Percentiles rank a stretch among this genome's conserved stretches.
These are phyloP conservation scores for Corythoichthys intestinalis DNA, from an alignment of 2,113 vertebrate genomes.

Conservation along the genomic window DNA sequence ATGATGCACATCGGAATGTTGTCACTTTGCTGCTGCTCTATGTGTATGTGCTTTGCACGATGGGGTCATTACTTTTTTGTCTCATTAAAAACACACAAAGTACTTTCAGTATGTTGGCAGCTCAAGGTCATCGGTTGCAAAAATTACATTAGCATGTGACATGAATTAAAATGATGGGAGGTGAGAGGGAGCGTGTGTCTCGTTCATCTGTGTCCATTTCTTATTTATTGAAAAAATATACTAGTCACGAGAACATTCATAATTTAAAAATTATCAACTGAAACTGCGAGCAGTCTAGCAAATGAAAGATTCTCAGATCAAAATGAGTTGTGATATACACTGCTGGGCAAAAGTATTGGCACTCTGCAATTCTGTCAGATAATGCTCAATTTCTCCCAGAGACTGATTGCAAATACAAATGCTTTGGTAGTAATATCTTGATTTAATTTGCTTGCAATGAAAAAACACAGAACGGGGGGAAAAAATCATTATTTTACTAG, in stretches of 20 bases:
- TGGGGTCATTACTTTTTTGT: conserved; percentile 50
- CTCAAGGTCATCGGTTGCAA: conserved; percentile 25
- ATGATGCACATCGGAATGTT: conserved; percentile 22
- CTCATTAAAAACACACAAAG: conserved; percentile 3
- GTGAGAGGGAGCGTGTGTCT: not conserved
- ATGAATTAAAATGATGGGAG: not conserved
- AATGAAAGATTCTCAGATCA: conserved; percentile 15
- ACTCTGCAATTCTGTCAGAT: too few species aligned
- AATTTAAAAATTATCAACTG: conserved; percentile 13
- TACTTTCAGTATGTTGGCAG: conserved; percentile 2
- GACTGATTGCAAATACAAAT: too few species aligned
- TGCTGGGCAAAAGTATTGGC: too few species aligned
- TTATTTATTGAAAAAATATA: conserved; percentile 25
- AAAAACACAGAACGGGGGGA: too few species aligned
- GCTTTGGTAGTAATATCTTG: too few species aligned
- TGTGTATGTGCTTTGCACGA: conserved; percentile 51
- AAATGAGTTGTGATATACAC: conserved; percentile 7
- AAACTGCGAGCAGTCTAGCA: not conserved
- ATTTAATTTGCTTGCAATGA: too few species aligned
- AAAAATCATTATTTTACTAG: too few species aligned
- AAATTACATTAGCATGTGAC: conserved; percentile 2
- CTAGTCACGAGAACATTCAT: conserved; percentile 24
- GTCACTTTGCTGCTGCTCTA: conserved; percentile 24
- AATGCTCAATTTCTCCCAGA: too few species aligned
- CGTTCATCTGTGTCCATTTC: conserved; percentile 1